Base-by-base conservation (phyloP, 2,888 invertebrate species). In the Frankliniella fusca region DNA sequence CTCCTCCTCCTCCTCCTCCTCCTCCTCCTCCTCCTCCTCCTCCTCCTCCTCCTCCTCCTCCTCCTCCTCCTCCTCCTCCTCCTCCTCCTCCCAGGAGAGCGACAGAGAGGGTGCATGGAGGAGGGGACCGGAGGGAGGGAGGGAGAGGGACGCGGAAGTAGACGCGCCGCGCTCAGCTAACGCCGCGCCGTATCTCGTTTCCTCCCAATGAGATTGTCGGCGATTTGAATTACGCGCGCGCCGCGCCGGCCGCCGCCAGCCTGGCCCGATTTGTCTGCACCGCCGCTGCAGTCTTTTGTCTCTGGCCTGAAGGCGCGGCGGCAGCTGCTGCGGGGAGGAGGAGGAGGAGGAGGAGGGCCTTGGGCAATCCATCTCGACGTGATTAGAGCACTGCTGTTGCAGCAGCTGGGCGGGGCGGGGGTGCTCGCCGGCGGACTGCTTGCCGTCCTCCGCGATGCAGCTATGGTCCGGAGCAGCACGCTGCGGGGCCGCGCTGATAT, bases 211-310 rank as follows among this genome's bases (percentile, higher is more conserved):
- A 38, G 38, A 38, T 38, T 38, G 38, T 38, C 54, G 54, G 54
- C 54, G 38, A 38, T 54, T 15, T 5, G 54, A 54, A 54, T 54
- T 54, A 54, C 54, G 54, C 54, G 54, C 54, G 65, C 65, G 70
- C 70, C 70, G n/a, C 9, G n/a, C 70, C 70, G 61, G 18, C 61
- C 20, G 15, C 12, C 15, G 70, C 70, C 70, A 0, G n/a, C 70
- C 10, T 27, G 27, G 11, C 70, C 70, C 0, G 23, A 23, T 76
- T 76, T 23, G 23, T 76, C 70, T 54, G 15, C 70, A 27, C 70
- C 70, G 27, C 70, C 11, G 70, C 70, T 12, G 70, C 70, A 76
- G 61, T 76, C 70, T 27, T 76, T 27, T 23, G 70, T 76, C 70
- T 76, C 70, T 23, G 23, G 70, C 27, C 9, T 61, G 61, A 18